Conservation (phyloP, 2,113 vertebrate species). For the Progne subis region DNA sequence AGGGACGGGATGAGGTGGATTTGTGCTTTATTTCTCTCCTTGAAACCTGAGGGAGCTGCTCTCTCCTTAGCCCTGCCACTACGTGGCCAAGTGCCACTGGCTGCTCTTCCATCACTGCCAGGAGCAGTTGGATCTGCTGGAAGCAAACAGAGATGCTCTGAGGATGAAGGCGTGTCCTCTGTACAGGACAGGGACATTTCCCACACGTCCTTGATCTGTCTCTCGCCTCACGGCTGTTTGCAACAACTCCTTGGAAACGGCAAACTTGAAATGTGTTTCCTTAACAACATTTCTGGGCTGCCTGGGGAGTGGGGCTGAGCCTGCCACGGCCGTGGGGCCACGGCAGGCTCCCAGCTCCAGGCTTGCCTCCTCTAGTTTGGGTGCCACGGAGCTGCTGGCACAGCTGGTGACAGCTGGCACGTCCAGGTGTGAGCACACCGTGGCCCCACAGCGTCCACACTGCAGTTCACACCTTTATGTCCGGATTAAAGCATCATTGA, state of each 20-base stretch:
- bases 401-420: background rate
- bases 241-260: background rate
- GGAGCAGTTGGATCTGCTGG: background rate
- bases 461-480: background rate
- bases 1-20: background rate
- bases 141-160: background rate
- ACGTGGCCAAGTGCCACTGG: background rate
- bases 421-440: background rate
- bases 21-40: background rate
- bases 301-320: background rate
- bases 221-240: background rate
- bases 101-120: background rate
- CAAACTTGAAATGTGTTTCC: constrained; percentile 16
- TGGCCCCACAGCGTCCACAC: rapidly evolving
- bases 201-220: background rate
- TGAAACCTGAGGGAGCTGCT: background rate
- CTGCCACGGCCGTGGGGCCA: rapidly evolving
- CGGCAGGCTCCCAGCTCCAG: background rate
- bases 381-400: background rate
- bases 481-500: background rate
- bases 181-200: background rate
- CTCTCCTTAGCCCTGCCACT: background rate
- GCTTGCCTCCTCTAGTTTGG: rapidly evolving
- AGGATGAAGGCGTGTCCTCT: background rate
- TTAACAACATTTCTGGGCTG: background rate